These are phyloP conservation scores for Digitonthophagus gazella DNA, from an alignment of 2,888 invertebrate genomes.

Conservation along the genomic window DNA sequence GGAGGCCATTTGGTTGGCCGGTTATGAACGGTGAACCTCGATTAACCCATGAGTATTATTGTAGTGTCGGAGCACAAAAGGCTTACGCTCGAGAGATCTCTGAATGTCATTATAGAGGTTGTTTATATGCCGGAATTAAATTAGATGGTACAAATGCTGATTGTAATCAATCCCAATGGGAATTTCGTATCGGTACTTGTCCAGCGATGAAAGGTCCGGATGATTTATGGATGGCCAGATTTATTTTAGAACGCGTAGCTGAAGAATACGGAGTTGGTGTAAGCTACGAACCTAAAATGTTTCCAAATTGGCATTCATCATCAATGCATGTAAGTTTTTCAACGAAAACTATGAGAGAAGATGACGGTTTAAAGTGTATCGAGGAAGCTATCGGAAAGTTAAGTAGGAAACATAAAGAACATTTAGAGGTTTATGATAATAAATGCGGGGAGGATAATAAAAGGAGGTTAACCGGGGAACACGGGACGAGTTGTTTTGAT, in stretches of 20 bases:
- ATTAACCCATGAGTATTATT: conserved; percentile 78
- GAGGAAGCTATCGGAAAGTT: conserved; percentile 74
- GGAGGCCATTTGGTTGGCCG: conserved; percentile 74
- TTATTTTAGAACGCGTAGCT: conserved; percentile 58
- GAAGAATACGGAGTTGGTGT: conserved; percentile 62
- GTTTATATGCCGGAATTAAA: conserved; percentile 76
- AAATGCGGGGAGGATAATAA: conserved; percentile 75
- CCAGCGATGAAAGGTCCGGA: conserved; percentile 61
- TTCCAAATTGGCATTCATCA: conserved; percentile 56
- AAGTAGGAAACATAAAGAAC: conserved; percentile 67
- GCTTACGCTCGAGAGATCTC: conserved; percentile 78
- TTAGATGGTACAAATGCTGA: conserved; percentile 80
- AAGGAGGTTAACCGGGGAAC: conserved; percentile 69
- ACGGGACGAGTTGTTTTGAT: conserved; percentile 66
- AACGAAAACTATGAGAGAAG: conserved; percentile 76
- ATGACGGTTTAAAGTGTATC: conserved; percentile 59
- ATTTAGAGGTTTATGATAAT: conserved; percentile 78
- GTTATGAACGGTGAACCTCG: conserved; percentile 62
- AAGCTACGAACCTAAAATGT: conserved; percentile 58
- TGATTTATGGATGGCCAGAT: conserved; percentile 62
- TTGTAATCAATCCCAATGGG: conserved; percentile 73
- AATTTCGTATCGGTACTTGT: conserved; percentile 64
- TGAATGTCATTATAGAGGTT: conserved; percentile 76
- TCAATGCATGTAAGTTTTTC: conserved; percentile 92
- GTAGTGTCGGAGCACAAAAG: conserved; percentile 75